Percentiles rank a stretch among this genome's conserved stretches.
These are phyloP conservation scores for Scomberomorus guttatus DNA, from an alignment of 2,797 vertebrate genomes.

Conservation along the genomic window DNA sequence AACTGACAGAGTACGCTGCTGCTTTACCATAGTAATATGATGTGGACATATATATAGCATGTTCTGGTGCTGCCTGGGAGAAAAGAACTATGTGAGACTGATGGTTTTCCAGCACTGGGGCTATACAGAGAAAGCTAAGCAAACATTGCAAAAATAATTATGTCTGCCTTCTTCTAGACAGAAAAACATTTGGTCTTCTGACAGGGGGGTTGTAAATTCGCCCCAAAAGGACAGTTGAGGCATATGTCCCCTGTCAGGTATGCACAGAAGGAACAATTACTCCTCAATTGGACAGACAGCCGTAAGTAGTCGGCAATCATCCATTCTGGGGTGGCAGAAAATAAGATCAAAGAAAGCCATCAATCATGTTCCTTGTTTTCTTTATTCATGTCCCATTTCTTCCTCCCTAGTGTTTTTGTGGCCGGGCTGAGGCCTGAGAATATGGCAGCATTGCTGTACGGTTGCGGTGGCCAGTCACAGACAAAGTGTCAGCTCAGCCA, in stretches of 20 bases:
- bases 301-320: slow-evolving; percentile 83
- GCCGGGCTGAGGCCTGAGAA: slow-evolving; percentile 69
- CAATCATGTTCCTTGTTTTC: slow-evolving; percentile 78
- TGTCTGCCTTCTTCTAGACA: slow-evolving; percentile 69
- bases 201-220: slow-evolving; percentile 72
- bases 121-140: slow-evolving; percentile 71
- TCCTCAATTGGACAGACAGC: slow-evolving; percentile 77
- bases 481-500: slow-evolving; percentile 81
- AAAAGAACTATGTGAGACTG: slow-evolving; percentile 50
- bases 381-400: slow-evolving; percentile 71
- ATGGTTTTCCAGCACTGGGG: slow-evolving; percentile 61
- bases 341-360: slow-evolving; percentile 84
- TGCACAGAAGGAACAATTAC: slow-evolving; percentile 81
- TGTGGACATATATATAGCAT: slow-evolving; percentile 72
- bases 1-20: slow-evolving; percentile 41
- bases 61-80: slow-evolving; percentile 44
- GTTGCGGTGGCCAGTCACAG: slow-evolving; percentile 73
- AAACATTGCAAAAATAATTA: slow-evolving; percentile 80
- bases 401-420: slow-evolving; percentile 74
- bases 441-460: slow-evolving; percentile 68
- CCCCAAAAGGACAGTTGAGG: slow-evolving; percentile 72
- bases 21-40: slow-evolving; percentile 64
- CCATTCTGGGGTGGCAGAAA: slow-evolving; percentile 81
- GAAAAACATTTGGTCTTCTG: slow-evolving; percentile 76
- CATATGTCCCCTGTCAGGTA: slow-evolving; percentile 82